These are phyloP conservation scores for Cepphus grylle DNA, from an alignment of 2,113 vertebrate species.

Conservation along the genomic window DNA sequence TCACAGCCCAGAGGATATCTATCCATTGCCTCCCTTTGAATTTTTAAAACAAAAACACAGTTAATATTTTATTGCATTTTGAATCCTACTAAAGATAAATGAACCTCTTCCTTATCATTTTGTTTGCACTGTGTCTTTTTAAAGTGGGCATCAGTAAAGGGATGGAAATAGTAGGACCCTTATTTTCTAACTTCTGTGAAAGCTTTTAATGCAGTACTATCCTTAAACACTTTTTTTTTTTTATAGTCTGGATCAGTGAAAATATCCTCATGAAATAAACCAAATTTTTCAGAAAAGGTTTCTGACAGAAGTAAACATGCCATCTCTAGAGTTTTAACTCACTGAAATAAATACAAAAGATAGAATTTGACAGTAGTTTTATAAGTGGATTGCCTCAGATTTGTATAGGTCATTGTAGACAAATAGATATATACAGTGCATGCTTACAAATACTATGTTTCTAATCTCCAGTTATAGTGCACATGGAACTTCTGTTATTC, in stretches of 20 bases:
- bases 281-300: not conserved
- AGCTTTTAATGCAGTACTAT: not conserved
- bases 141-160: not conserved
- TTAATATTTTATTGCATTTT: constrained; percentile 35
- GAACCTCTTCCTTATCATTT: not conserved
- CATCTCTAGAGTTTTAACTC: not conserved
- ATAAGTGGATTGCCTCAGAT: not conserved
- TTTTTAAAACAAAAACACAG: constrained; percentile 23
- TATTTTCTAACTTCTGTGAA: not conserved
- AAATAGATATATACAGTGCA: not conserved
- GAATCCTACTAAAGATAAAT: not conserved
- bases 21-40: not conserved
- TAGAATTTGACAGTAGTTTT: not conserved
- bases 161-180: not conserved
- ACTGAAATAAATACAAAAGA: not conserved
- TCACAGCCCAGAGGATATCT: not conserved
- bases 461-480: not conserved
- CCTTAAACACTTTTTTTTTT: not conserved
- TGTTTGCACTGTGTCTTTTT: not conserved
- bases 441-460: not conserved
- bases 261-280: not conserved
- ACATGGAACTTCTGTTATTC: not conserved
- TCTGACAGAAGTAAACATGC: not conserved
- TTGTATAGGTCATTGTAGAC: not conserved
- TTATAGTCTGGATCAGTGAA: not conserved